These are phyloP conservation scores for Drosophila cognata DNA, from an alignment of 2,888 invertebrate species.

Conservation along the genomic window DNA sequence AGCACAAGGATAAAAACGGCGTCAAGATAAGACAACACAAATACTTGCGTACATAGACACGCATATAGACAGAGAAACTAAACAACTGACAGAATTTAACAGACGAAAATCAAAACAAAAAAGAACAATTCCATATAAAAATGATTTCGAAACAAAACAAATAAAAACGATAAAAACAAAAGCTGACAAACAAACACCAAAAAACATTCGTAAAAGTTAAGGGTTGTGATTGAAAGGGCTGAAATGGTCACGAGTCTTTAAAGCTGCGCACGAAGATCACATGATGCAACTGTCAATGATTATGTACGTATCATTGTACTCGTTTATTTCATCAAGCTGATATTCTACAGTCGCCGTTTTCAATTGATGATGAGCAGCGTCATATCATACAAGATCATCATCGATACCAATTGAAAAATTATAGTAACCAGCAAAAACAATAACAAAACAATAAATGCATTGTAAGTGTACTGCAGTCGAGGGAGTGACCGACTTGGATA, in stretches of 20 bases:
- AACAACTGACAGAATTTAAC: conserved; percentile 18
- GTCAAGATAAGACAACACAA: conserved; percentile 1
- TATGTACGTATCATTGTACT: conserved; percentile 11
- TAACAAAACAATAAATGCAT: conserved; percentile 11
- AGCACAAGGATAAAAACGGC: conserved; percentile 5
- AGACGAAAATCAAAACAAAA: conserved; percentile 12
- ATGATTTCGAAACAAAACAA: conserved; percentile 42
- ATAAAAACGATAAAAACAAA: conserved; percentile 50
- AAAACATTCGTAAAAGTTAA: conserved; percentile 13
- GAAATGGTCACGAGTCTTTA: conserved; percentile 6
- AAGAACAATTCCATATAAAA: conserved; percentile 30
- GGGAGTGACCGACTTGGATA: neutral
- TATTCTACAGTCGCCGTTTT: neutral
- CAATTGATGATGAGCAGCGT: conserved; percentile 9
- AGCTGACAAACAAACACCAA: conserved; percentile 29
- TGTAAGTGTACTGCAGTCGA: neutral
- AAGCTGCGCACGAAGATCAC: conserved; percentile 12
- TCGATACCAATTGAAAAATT: conserved; percentile 36
- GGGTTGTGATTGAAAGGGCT: neutral
- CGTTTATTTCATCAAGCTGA: neutral
- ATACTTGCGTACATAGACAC: neutral
- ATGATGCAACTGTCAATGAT: conserved; percentile 11
- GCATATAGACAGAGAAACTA: neutral
- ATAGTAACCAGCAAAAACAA: conserved; percentile 23
- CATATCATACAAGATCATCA: neutral